Evolutionary conservation across 2,888 invertebrate species (phyloP).

Genomic region (Ophion ellenae): DNA sequence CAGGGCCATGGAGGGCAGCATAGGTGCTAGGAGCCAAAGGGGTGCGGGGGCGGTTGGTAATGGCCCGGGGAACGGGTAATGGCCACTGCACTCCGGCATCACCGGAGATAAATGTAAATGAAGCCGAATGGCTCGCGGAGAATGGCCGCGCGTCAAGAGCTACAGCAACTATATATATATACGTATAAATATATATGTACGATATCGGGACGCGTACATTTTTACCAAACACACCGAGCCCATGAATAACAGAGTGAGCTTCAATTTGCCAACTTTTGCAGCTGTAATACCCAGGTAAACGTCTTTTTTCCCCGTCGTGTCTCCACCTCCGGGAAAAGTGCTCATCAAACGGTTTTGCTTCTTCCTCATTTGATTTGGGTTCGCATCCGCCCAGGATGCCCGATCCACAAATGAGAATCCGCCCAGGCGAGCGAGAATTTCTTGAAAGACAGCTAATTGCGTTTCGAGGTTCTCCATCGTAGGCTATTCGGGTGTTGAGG

Average conservation of each 20-base stretch:
- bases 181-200: neutral
- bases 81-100: conserved; percentile 68
- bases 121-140: conserved; percentile 67
- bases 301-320: conserved; percentile 30
- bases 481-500: too few species aligned
- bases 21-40: conserved; percentile 62
- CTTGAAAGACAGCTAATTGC: neutral
- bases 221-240: conserved; percentile 60
- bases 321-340: neutral
- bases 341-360: too few species aligned
- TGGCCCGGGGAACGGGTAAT: conserved; percentile 67
- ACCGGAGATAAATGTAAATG: conserved; percentile 70
- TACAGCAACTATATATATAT: neutral
- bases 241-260: conserved; percentile 56
- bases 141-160: conserved; percentile 64
- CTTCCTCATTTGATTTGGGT: too few species aligned
- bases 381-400: too few species aligned
- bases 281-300: conserved; percentile 49
- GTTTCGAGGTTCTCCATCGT: too few species aligned
- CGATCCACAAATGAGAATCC: too few species aligned
- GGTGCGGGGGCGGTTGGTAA: conserved; percentile 60
- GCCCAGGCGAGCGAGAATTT: neutral
- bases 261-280: conserved; percentile 51
- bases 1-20: conserved; percentile 57
- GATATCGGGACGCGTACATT: conserved; percentile 66